These are phyloP conservation scores for Globodera rostochiensis DNA, from an alignment of 1,140 invertebrate species.

Conservation along the genomic window DNA sequence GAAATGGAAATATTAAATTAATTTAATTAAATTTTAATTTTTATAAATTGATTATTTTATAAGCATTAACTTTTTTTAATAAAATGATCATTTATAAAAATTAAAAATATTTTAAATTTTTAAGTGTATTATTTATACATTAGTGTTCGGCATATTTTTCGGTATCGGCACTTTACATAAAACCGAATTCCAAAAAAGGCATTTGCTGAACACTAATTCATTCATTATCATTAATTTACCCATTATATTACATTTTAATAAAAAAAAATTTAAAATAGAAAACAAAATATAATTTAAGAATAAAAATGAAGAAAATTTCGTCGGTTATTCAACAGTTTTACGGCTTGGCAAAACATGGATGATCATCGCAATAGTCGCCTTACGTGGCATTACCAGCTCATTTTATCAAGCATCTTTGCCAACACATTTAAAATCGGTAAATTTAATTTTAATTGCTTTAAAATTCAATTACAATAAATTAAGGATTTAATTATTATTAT, in stretches of 20 bases:
- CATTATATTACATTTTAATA: no score
- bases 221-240: no score
- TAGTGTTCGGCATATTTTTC: no score
- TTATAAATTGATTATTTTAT: no score
- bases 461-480: background rate
- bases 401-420: slow-evolving; percentile 22
- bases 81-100: no score
- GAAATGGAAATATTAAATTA: background rate
- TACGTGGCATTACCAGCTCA: slow-evolving; percentile 22
- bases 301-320: background rate
- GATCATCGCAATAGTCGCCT: background rate
- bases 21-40: no score
- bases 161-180: background rate
- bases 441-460: background rate
- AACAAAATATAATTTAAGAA: background rate
- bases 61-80: no score
- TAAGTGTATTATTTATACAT: no score
- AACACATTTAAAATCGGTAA: slow-evolving; percentile 23
- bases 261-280: no score
- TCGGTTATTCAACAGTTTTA: slow-evolving; percentile 9
- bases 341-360: slow-evolving; percentile 9
- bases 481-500: background rate
- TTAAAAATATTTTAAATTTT: no score
- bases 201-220: no score
- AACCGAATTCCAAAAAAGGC: background rate